phyloP scores from a whole-genome alignment of 2,797 vertebrate species.

The Phylloscopus collybita region DNA sequence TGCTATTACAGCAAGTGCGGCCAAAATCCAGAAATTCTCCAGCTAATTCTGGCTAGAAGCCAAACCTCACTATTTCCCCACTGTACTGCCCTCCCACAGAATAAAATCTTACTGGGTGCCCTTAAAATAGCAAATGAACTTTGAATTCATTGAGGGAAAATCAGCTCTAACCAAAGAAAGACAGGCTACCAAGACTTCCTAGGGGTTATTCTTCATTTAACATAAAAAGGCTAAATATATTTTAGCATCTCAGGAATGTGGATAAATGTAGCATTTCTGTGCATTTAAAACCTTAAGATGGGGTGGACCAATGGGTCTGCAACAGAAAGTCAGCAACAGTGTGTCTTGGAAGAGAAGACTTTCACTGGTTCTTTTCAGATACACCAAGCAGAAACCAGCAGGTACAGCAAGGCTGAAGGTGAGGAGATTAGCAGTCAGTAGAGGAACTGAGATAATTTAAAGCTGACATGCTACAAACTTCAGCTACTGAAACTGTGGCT shows the following conservation, averaged over 20 bases:
- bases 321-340: background rate
- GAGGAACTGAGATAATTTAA: background rate
- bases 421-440: background rate
- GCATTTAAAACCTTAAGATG: background rate
- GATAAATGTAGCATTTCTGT: background rate
- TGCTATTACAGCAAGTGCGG: background rate
- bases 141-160: slow-evolving; percentile 1
- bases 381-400: background rate
- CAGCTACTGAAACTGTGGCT: background rate
- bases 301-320: too few relatives aligned
- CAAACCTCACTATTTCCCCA: slow-evolving; percentile 19
- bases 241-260: background rate
- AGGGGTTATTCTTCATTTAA: background rate
- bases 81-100: background rate
- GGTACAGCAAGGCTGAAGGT: background rate
- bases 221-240: background rate
- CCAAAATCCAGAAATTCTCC: slow-evolving; percentile 46
- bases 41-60: background rate
- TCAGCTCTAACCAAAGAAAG: background rate
- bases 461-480: background rate
- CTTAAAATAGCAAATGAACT: slow-evolving; percentile 37
- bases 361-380: background rate
- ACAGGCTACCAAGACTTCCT: background rate
- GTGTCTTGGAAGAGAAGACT: background rate
- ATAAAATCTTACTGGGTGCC: background rate